Percentiles rank a stretch among this genome's conserved stretches.
Conservation (phyloP, 2,113 vertebrate genomes). For the Myiozetetes cayanensis region DNA sequence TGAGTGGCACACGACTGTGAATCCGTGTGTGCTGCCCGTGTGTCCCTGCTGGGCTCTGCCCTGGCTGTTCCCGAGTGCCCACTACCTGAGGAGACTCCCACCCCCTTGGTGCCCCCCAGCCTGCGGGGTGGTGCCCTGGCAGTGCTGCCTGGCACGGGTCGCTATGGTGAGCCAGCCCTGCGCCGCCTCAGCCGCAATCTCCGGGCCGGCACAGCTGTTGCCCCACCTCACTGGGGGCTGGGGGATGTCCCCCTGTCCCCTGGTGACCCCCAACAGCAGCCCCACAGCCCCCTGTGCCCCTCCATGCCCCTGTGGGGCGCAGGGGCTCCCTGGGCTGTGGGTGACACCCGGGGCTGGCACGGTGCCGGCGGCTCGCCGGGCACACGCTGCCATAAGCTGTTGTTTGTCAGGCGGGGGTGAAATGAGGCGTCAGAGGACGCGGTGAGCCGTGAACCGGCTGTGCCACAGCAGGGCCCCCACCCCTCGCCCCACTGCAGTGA, state of each 20-base stretch:
- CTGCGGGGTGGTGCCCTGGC: neutral
- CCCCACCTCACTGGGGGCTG: neutral
- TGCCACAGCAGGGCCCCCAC: neutral
- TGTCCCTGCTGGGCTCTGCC: neutral
- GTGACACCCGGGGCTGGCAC: neutral
- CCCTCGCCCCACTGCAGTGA: fast-evolving
- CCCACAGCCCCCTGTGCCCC: fast-evolving
- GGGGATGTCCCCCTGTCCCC: neutral
- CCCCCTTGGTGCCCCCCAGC: neutral
- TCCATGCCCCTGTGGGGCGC: fast-evolving
- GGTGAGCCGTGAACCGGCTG: slow-evolving; percentile 19
- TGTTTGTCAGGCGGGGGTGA: slow-evolving; percentile 29
- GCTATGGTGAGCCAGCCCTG: neutral
- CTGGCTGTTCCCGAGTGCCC: fast-evolving
- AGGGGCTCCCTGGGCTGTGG: neutral
- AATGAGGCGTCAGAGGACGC: slow-evolving; percentile 28
- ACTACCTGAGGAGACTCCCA: neutral
- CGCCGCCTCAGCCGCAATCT: neutral
- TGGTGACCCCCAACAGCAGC: neutral
- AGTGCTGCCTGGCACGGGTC: neutral
- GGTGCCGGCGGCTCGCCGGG: fast-evolving
- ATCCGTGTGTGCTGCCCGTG: neutral
- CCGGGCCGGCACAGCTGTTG: neutral
- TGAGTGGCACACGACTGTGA: neutral
- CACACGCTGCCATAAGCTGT: neutral